Conservation (phyloP, 2,797 vertebrate genomes). For the Squalus acanthias region DNA sequence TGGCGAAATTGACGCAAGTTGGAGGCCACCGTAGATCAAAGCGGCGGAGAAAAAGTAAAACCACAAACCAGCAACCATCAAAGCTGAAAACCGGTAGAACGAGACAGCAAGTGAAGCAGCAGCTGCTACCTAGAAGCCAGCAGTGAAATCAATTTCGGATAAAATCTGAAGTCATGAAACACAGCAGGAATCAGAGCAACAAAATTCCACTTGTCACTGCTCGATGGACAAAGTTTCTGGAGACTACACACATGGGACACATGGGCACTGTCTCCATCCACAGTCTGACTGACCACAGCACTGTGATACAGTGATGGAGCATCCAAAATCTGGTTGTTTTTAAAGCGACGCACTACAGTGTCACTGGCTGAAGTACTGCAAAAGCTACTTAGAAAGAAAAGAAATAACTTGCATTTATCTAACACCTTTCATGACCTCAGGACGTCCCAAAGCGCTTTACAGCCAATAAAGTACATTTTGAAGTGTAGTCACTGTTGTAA, state of each 20-base stretch:
- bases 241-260: not conserved
- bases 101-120: too few relatives aligned
- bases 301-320: not conserved
- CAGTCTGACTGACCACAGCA: not conserved
- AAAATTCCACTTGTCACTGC: not conserved
- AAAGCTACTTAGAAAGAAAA: not conserved
- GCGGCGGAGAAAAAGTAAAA: too few relatives aligned
- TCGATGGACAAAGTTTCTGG: not conserved
- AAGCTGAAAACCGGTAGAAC: too few relatives aligned
- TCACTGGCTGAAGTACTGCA: not conserved
- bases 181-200: not conserved
- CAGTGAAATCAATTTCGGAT: not conserved
- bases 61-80: too few relatives aligned
- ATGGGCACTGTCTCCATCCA: not conserved
- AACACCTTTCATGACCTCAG: not conserved
- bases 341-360: not conserved
- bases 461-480: not conserved
- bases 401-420: not conserved
- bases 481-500: not conserved
- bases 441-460: not conserved
- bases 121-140: too few relatives aligned
- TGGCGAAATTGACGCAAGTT: too few relatives aligned
- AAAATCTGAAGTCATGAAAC: not conserved
- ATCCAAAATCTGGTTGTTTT: not conserved
- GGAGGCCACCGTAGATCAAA: too few relatives aligned